A percentile compares a stretch with the other conserved stretches of the same genome.
Evolutionary conservation across 2,113 vertebrate species (phyloP).

Genomic region (Triplophysa dalaica): DNA sequence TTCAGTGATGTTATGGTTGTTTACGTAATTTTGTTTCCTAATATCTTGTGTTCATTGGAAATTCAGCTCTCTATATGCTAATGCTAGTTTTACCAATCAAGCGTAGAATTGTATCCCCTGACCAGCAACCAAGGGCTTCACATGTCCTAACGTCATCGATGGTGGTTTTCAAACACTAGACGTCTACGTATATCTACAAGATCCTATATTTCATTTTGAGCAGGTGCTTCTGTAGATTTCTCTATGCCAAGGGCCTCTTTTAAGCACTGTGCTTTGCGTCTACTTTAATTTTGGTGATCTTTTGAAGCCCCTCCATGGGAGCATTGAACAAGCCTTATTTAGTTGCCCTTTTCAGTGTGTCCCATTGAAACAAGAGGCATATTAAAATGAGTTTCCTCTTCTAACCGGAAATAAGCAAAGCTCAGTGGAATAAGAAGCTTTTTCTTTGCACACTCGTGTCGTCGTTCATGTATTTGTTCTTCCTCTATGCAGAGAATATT

Average conservation of each 20-base stretch:
- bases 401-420: background rate
- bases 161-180: constrained; percentile 21
- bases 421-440: constrained; percentile 25
- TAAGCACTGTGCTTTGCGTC: constrained; percentile 18
- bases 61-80: background rate
- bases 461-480: constrained; percentile 9
- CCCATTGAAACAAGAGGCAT: background rate
- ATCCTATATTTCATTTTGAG: too few relatives aligned
- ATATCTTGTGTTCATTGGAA: background rate
- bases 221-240: background rate
- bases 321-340: constrained; percentile 6
- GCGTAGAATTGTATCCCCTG: constrained; percentile 1
- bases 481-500: constrained; percentile 50
- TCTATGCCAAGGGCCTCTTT: background rate
- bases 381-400: background rate
- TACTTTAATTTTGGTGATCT: background rate
- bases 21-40: constrained; percentile 2
- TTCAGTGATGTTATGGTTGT: background rate
- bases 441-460: background rate
- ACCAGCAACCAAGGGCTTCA: constrained; percentile 30
- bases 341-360: background rate
- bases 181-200: background rate
- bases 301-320: constrained; percentile 2
- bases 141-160: constrained; percentile 36
- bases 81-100: background rate